These are phyloP conservation scores for Crenichthys baileyi DNA, from an alignment of 2,797 vertebrate species.

Conservation along the genomic window DNA sequence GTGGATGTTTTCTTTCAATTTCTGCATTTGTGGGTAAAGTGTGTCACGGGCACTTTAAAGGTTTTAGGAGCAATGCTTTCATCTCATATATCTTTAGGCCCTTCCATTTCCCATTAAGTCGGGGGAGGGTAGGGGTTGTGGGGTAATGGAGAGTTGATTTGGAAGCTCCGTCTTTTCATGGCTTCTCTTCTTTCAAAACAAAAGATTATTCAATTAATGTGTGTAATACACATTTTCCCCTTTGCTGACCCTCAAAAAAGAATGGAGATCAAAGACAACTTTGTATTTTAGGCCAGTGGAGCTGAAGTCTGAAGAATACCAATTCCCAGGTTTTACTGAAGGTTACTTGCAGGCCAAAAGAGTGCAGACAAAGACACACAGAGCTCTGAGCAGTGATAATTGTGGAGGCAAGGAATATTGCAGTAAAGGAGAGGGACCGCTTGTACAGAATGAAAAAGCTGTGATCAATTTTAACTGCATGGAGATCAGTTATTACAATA, in stretches of 20 bases:
- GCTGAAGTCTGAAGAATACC: slow-evolving; percentile 57
- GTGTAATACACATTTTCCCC: slow-evolving; percentile 71
- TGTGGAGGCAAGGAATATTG: not conserved
- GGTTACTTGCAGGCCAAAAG: slow-evolving; percentile 62
- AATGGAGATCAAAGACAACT: slow-evolving; percentile 65
- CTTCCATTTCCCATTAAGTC: slow-evolving; percentile 72
- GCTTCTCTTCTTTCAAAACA: slow-evolving; percentile 81
- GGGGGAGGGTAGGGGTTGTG: slow-evolving; percentile 8
- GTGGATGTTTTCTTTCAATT: too few relatives aligned
- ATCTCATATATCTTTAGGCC: slow-evolving; percentile 76
- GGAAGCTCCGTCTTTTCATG: slow-evolving; percentile 66
- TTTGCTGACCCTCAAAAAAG: slow-evolving; percentile 68
- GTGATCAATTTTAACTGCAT: not conserved
- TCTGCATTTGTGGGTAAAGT: too few relatives aligned
- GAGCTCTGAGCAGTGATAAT: slow-evolving; percentile 53
- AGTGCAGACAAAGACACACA: slow-evolving; percentile 26
- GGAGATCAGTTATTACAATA: not conserved
- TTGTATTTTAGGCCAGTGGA: slow-evolving; percentile 53
- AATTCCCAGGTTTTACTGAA: slow-evolving; percentile 46
- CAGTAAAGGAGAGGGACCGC: not conserved
- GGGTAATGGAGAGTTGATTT: slow-evolving; percentile 36
- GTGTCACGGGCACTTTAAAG: slow-evolving; percentile 10
- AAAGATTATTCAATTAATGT: slow-evolving; percentile 83
- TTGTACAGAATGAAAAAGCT: not conserved
- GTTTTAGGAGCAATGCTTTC: slow-evolving; percentile 62